phyloP scores from a whole-genome alignment of 2,797 vertebrate species.

The Paramormyrops hopkinsi region DNA sequence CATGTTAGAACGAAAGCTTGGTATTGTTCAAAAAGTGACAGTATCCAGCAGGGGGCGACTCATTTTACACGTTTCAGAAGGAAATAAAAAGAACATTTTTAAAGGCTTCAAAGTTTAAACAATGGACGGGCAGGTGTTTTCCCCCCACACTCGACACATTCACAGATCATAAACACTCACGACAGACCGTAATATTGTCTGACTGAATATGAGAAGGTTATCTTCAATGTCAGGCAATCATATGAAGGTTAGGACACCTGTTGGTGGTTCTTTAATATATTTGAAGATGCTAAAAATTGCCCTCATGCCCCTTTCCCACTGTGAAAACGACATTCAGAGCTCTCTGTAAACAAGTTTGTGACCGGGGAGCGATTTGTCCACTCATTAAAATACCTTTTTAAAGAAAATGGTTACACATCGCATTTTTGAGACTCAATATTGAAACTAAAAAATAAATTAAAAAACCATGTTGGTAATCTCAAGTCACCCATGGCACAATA shows the following conservation, averaged over 20 bases:
- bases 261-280: not conserved
- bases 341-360: not conserved
- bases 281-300: not conserved
- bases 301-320: not conserved
- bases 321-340: not conserved
- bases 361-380: not conserved
- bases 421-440: not conserved
- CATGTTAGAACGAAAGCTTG: not conserved
- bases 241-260: not conserved
- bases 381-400: not conserved
- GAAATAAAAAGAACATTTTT: not conserved
- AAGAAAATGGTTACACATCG: not conserved
- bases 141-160: not conserved
- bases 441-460: not conserved
- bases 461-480: not conserved
- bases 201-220: not conserved
- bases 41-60: slow-evolving; percentile 22
- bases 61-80: not conserved
- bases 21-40: not conserved
- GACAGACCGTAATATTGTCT: not conserved
- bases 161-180: not conserved
- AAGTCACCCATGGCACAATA: not conserved
- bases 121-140: too few species aligned
- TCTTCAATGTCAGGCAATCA: not conserved
- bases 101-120: not conserved